phyloP scores from a whole-genome alignment of 2,888 invertebrate species.

The Drosophila falleni region DNA sequence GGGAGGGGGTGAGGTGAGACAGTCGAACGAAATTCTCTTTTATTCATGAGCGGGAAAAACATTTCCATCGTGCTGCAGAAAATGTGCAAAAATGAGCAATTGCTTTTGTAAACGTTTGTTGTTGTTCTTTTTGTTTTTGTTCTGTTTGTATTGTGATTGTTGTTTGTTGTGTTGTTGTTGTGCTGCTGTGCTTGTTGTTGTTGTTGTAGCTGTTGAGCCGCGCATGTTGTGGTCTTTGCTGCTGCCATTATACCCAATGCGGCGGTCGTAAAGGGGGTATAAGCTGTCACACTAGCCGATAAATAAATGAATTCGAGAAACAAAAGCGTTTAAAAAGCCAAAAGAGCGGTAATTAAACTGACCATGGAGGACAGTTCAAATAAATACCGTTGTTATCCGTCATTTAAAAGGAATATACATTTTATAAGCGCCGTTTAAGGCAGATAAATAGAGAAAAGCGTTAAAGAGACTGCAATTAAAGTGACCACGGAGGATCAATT shows the following conservation, averaged over 20 bases:
- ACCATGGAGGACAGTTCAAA: slow-evolving; percentile 9
- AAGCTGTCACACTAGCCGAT: slow-evolving; percentile 2
- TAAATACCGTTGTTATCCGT: neutral
- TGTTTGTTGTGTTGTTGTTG: slow-evolving; percentile 2
- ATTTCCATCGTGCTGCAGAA: slow-evolving; percentile 51
- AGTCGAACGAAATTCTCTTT: slow-evolving; percentile 38
- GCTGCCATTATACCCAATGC: slow-evolving; percentile 52
- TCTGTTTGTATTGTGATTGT: slow-evolving; percentile 11
- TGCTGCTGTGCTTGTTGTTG: neutral
- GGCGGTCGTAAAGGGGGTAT: slow-evolving; percentile 25
- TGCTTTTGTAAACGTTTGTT: slow-evolving; percentile 56
- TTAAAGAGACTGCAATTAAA: neutral
- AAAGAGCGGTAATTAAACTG: slow-evolving; percentile 12
- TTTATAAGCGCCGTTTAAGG: neutral
- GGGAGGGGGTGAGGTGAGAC: slow-evolving; percentile 3
- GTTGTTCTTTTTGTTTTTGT: slow-evolving; percentile 17
- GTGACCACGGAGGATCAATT: slow-evolving; percentile 3
- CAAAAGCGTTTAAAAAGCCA: neutral
- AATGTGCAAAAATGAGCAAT: slow-evolving; percentile 80
- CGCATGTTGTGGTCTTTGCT: slow-evolving; percentile 42
- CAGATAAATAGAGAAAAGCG: neutral
- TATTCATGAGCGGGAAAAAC: slow-evolving; percentile 44
- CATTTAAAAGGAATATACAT: neutral
- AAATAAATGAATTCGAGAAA: slow-evolving; percentile 9
- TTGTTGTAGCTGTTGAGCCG: slow-evolving; percentile 22